phyloP scores from a whole-genome alignment of 2,113 vertebrate species.

The Parus major region DNA sequence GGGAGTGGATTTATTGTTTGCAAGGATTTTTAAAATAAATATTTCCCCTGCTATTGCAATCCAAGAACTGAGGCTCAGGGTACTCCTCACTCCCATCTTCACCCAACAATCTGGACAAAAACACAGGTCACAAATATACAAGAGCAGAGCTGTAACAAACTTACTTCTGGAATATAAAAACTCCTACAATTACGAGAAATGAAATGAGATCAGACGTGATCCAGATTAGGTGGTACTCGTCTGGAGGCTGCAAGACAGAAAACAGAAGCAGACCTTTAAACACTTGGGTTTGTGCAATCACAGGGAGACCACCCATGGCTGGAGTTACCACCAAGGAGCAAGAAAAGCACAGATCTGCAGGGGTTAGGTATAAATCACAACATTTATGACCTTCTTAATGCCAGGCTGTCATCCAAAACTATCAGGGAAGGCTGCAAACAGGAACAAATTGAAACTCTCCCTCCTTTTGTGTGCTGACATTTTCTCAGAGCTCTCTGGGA shows the following conservation, averaged over 20 bases:
- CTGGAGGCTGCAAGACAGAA: constrained; percentile 83
- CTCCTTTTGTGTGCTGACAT: neutral
- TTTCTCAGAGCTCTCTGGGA: neutral
- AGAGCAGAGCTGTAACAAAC: constrained; percentile 40
- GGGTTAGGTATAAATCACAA: neutral
- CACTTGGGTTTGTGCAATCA: neutral
- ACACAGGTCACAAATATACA: neutral
- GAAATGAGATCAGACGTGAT: constrained; percentile 90
- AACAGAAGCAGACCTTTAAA: neutral
- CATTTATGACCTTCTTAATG: neutral
- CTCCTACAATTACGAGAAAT: constrained; percentile 83
- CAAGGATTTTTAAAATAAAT: neutral
- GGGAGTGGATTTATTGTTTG: neutral
- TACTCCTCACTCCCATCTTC: neutral
- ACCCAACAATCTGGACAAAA: neutral
- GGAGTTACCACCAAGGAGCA: neutral
- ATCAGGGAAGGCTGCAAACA: neutral
- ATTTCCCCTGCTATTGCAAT: constrained; percentile 1
- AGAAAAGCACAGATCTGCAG: constrained; percentile 1
- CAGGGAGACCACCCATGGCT: neutral
- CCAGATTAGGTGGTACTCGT: constrained; percentile 91
- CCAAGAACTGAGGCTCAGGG: neutral
- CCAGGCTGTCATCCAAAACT: neutral
- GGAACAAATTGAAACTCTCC: neutral
- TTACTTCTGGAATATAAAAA: constrained; percentile 97